Percentiles rank a stretch among this genome's conserved stretches.
Conservation (phyloP, 2,113 vertebrate genomes). For the Podiceps cristatus region DNA sequence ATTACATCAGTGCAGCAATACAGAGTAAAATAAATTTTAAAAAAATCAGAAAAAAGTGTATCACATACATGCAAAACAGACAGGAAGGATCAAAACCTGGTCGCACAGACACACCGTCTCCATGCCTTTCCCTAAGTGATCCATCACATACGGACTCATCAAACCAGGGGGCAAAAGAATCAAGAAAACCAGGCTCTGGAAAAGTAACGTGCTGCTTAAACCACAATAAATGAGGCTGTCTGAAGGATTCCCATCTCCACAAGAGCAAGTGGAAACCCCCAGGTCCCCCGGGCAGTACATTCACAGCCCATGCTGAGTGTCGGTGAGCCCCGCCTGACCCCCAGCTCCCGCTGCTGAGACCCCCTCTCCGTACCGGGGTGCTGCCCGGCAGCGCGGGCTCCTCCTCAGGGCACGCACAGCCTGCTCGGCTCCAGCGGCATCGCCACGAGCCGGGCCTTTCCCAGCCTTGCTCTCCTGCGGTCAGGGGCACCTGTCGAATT, state of each 20-base stretch:
- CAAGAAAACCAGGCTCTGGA: background rate
- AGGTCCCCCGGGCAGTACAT: background rate
- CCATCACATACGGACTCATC: background rate
- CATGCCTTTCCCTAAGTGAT: background rate
- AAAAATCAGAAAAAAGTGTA: background rate
- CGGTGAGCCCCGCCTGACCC: background rate
- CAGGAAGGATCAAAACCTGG: background rate
- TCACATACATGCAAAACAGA: background rate
- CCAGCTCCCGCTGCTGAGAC: background rate
- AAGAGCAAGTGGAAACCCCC: background rate
- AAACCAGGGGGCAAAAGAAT: background rate
- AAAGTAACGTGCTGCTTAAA: background rate
- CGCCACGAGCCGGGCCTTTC: accelerated
- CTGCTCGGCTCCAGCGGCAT: background rate
- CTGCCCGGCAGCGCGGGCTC: background rate
- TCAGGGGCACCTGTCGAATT: accelerated
- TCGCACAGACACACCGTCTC: background rate
- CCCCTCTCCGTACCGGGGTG: accelerated
- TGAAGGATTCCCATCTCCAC: background rate
- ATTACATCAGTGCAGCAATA: background rate
- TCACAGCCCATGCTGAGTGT: background rate
- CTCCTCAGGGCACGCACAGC: background rate
- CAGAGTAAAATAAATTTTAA: background rate
- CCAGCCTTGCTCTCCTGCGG: background rate
- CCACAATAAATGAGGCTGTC: background rate